These are phyloP conservation scores for Ormia ochracea DNA, from an alignment of 2,888 invertebrate species.

Conservation along the genomic window DNA sequence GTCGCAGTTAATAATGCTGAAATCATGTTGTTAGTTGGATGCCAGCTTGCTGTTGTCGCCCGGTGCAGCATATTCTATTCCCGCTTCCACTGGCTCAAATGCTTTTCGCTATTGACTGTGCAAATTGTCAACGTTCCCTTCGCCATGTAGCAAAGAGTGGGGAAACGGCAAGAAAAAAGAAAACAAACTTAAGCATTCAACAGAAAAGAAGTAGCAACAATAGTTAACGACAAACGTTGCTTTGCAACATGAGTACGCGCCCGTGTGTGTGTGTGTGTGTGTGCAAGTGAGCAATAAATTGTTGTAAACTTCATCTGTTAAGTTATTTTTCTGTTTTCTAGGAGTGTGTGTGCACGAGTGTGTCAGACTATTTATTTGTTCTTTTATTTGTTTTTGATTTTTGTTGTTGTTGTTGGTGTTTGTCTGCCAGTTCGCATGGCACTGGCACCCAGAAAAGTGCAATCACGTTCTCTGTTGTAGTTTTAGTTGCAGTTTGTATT, in stretches of 20 bases:
- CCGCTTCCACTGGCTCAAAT: conserved; percentile 2
- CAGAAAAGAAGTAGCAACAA: conserved; percentile 47
- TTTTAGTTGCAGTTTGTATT: conserved; percentile 5
- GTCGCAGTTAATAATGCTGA: conserved; percentile 48
- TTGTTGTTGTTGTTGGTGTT: too few relatives aligned
- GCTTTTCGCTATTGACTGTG: conserved; percentile 30
- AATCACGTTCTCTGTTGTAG: conserved; percentile 54
- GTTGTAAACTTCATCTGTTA: conserved; percentile 50
- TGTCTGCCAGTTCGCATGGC: conserved; percentile 16
- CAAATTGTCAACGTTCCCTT: conserved; percentile 47
- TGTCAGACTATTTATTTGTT: conserved; percentile 21
- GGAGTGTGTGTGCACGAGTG: not conserved
- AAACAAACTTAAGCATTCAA: not conserved
- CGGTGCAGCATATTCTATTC: conserved; percentile 5
- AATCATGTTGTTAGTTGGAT: conserved; percentile 37
- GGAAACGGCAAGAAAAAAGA: not conserved
- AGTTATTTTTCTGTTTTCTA: conserved; percentile 29
- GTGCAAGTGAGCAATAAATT: conserved; percentile 37
- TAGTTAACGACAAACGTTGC: conserved; percentile 51
- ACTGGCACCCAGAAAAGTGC: conserved; percentile 61
- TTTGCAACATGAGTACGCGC: conserved; percentile 29
- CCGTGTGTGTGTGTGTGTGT: not conserved
- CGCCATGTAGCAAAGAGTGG: conserved; percentile 26
- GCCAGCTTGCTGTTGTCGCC: conserved; percentile 8
- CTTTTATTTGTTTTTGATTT: not conserved